Evolutionary conservation across 2,113 vertebrate genomes (phyloP).

Genomic region (Archilochus colubris): DNA sequence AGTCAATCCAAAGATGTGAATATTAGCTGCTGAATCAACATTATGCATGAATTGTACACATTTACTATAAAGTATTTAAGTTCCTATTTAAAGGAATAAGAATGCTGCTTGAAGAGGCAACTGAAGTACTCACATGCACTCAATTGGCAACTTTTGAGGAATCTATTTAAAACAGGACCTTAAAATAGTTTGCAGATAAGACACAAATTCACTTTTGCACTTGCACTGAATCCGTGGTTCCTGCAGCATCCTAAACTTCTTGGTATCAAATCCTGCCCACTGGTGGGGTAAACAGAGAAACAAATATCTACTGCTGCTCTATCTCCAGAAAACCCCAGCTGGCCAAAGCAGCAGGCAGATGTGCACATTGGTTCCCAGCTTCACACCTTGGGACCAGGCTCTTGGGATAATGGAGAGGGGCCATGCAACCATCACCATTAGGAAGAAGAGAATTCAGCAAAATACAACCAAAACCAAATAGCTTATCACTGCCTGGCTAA

Average conservation of each 20-base stretch:
- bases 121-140: neutral
- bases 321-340: neutral
- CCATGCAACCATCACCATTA: neutral
- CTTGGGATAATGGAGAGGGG: neutral
- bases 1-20: neutral
- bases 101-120: neutral
- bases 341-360: neutral
- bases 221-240: neutral
- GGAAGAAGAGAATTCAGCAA: neutral
- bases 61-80: neutral
- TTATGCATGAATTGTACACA: neutral
- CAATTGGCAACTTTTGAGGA: neutral
- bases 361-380: neutral
- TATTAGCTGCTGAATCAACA: neutral
- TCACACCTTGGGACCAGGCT: fast-evolving
- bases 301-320: neutral
- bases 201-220: neutral
- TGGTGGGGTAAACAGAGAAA: neutral
- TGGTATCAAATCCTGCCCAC: neutral
- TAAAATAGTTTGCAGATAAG: neutral
- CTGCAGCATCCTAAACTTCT: neutral
- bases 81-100: neutral
- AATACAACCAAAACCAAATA: neutral
- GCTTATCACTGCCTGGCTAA: neutral
- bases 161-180: neutral